Evolutionary conservation across 1,140 invertebrate species (phyloP), one percentile per base, ranked within the genome.

Genomic region (Pseudomyrmex pallidus): DNA sequence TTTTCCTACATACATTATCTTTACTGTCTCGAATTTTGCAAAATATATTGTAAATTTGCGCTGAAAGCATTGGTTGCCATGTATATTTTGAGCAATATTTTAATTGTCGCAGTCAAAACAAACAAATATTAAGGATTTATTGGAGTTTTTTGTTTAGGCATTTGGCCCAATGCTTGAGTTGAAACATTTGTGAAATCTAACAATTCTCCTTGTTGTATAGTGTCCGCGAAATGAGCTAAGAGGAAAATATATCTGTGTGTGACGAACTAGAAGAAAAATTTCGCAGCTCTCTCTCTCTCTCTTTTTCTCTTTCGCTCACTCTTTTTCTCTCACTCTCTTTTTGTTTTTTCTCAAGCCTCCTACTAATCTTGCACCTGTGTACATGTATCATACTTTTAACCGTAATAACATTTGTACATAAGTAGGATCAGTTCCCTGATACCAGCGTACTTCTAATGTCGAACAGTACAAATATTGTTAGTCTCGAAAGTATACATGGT

Each of bases 401-500:
- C 59, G 78, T 80, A 85, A 73, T 82, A 77, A 88, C 63, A 77
- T 88, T 89, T 88, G 84, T 89, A 89, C 86, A 86, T 66, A 86
- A 87, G 72, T 89, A 88, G 57, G 85, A 84, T 88, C 78, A 87
- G 91, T 94, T 93, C 93, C 92, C 92, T 93, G 93, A 94, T 93
- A 93, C 90, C 92, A 93, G 89, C 92, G 92, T 87, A 85, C 85
- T 92, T 90, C 86, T 88, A 83, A 92, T 88, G 92, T 90, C 83
- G 86, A 85, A 90, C 84, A 91, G 90, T 93, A 94, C 91, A 94
- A 93, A 93, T 91, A 91, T 92, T 91, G 90, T 92, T 92, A 92
- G 86, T 93, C 91, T 90, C 87, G 87, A 89, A 92, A 91, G 90
- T 90, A 93, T 91, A 92, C 90, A 90, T 90, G 89, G 88, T 91